phyloP scores from a whole-genome alignment of 1,140 invertebrate species.

The Eupristina koningsbergeri region DNA sequence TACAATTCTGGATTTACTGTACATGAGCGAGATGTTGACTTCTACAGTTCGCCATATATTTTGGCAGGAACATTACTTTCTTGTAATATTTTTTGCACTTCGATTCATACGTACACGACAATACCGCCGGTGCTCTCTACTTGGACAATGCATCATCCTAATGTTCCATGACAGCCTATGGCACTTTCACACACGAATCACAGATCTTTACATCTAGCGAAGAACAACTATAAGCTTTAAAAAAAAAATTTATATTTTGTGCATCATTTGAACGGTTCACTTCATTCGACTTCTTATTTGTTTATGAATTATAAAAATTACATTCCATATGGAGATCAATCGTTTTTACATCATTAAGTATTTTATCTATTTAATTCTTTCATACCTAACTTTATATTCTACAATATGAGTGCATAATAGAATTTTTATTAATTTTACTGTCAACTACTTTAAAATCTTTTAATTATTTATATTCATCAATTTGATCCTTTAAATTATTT shows the following conservation, averaged over 20 bases:
- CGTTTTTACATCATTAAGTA: neutral
- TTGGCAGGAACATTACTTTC: conserved; percentile 51
- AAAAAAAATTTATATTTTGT: neutral
- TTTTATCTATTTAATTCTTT: no score
- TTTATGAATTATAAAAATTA: neutral
- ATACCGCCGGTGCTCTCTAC: neutral
- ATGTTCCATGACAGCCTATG: conserved; percentile 53
- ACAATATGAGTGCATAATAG: no score
- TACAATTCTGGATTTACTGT: conserved; percentile 28
- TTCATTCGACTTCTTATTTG: no score
- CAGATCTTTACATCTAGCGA: conserved; percentile 46
- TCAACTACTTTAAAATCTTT: no score
- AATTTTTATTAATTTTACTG: no score
- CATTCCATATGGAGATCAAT: neutral
- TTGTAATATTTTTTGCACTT: conserved; percentile 45
- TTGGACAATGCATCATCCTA: conserved; percentile 55
- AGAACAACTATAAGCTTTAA: neutral
- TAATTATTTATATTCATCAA: no score
- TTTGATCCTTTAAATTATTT: no score
- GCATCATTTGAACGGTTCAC: no score
- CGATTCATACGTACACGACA: conserved; percentile 46
- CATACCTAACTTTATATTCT: no score
- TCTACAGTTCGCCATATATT: conserved; percentile 44
- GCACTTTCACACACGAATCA: conserved; percentile 38
- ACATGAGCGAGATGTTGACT: conserved; percentile 41